A percentile compares a stretch with the other conserved stretches of the same genome.
phyloP scores from a whole-genome alignment of 2,888 invertebrate genomes.

The Caenorhabditis angaria region DNA sequence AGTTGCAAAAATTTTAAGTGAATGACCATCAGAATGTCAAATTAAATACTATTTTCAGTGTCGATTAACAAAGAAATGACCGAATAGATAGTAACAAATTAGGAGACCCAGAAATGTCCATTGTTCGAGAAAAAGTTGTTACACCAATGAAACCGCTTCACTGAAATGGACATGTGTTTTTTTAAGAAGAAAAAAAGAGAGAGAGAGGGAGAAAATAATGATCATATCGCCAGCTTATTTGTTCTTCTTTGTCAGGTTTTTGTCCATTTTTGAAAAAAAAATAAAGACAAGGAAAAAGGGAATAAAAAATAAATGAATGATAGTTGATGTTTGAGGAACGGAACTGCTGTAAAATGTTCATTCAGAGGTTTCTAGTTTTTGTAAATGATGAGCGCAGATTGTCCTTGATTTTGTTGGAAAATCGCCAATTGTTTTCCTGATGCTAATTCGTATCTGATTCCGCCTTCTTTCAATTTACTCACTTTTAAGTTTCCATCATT shows the following conservation, averaged over 20 bases:
- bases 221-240: not conserved
- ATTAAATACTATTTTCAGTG: not conserved
- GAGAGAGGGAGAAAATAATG: too few relatives aligned
- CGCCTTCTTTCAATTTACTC: not conserved
- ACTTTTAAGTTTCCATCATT: not conserved
- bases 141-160: slow-evolving; percentile 1
- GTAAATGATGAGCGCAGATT: slow-evolving; percentile 26
- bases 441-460: slow-evolving; percentile 20
- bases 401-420: slow-evolving; percentile 24
- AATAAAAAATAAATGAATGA: too few relatives aligned
- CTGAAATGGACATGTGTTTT: slow-evolving; percentile 4
- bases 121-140: not conserved
- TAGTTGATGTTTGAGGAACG: too few relatives aligned
- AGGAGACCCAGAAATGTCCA: not conserved
- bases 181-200: too few relatives aligned
- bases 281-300: too few relatives aligned
- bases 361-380: slow-evolving; percentile 7
- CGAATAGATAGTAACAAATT: not conserved
- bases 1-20: too few relatives aligned
- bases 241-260: not conserved
- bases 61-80: not conserved
- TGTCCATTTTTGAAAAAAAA: too few relatives aligned
- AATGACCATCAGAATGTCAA: not conserved
- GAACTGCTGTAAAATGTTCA: too few relatives aligned
- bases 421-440: slow-evolving; percentile 10